Base-by-base conservation (phyloP, 2,113 vertebrate species). In the Halcyon malimbica region DNA sequence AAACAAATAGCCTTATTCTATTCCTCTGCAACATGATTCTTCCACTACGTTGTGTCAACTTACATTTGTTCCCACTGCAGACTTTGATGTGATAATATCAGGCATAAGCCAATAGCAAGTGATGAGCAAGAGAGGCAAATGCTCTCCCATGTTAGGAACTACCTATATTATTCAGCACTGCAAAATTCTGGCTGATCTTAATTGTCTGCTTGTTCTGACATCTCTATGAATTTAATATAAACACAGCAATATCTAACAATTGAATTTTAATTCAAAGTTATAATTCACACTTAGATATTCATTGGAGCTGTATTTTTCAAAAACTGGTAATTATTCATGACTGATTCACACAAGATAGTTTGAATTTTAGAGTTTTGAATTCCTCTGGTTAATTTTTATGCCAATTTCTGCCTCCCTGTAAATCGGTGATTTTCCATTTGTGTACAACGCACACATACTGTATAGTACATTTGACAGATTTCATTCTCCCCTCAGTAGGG, bases 201-300 rank as follows among this genome's bases (percentile, higher is more conserved):
- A 68, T 68, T 90, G 42, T 67, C 50, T 88, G 31, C 26, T 83
- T 80, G n/a, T 82, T 94, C 37, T 93, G 92, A 92, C 35, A 84
- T 71, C 56, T 76, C 76, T 63, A 71, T 90, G 56, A 93, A 94
- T 94, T 83, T 94, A 90, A 84, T 73, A 93, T 94, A 95, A 93
- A 87, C 18, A 60, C n/a, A 64, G 26, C 20, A 79, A 75, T 94
- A 84, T 62, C 17, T 57, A 92, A 83, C 50, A 89, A 31, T 8
- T 75, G 29, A 84, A 84, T 78, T 95, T 90, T 81, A 86, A 82
- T 92, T 85, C 33, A 56, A 78, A 87, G 18, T 53, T 83, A 46
- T 63, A 95, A 81, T 93, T 93, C 48, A 71, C 1, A 78, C 23
- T 88, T 68, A 63, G 51, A 23, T 90, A 90, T 93, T 89, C 26